phyloP scores from a whole-genome alignment of 2,797 vertebrate genomes.

The Paratrypauchen microcephalus region DNA sequence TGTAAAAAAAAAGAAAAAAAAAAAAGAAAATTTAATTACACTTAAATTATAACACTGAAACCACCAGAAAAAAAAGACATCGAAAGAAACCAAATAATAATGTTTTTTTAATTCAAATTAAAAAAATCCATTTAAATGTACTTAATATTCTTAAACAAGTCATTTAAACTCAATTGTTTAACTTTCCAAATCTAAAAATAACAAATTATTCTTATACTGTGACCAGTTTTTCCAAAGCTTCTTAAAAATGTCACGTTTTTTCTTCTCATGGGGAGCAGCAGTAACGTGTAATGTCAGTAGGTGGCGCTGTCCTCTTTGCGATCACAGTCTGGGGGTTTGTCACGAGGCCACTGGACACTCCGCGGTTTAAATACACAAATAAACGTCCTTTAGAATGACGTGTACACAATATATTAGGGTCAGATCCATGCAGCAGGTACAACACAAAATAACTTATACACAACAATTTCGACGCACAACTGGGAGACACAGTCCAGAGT shows the following conservation, averaged over 20 bases:
- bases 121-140: neutral
- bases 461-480: too few relatives aligned
- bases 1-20: too few relatives aligned
- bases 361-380: constrained; percentile 77
- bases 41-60: too few relatives aligned
- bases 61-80: neutral
- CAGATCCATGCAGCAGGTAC: constrained; percentile 76
- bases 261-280: constrained; percentile 28
- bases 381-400: constrained; percentile 20
- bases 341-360: too few relatives aligned
- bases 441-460: constrained; percentile 78
- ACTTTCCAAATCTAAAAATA: neutral
- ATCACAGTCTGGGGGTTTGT: constrained; percentile 46
- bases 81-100: constrained; percentile 31
- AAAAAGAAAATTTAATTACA: too few relatives aligned
- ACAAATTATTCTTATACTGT: neutral
- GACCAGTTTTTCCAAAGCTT: neutral
- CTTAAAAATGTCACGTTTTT: constrained; percentile 7
- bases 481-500: neutral
- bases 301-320: constrained; percentile 61
- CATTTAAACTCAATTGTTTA: neutral
- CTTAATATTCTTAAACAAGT: neutral
- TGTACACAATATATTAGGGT: constrained; percentile 83
- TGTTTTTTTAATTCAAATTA: neutral
- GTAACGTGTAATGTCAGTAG: constrained; percentile 53